Evolutionary conservation across 2,888 invertebrate genomes (phyloP), one percentile per base, ranked within the genome.

Genomic region (Agrotis clavis): DNA sequence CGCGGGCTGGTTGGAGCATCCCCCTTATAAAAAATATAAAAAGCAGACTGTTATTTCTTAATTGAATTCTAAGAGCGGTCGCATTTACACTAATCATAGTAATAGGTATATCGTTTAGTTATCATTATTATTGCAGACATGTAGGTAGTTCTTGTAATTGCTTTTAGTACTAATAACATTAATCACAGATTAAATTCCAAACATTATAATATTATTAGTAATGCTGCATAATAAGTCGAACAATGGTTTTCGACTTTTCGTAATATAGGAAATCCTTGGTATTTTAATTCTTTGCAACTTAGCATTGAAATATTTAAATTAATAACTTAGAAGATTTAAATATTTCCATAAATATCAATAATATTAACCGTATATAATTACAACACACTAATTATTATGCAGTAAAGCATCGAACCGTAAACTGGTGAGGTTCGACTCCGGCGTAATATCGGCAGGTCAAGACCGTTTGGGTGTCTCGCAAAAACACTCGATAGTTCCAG

Each of bases 401-500:
- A 82, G 73, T 74, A 41, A 45, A 62, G 18, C 56, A 57, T 60
- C 51, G 66, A 73, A 67, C 65, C 35, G 70, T 65, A 54, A 35
- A 47, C 50, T 30, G 45, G 59, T 35, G 69, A 77, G 67, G 69
- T 50, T 71, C 14, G 53, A 35, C 57, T 72, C 14, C 25, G 59
- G 16, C 62, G 59, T 74, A 67, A 45, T 71, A 73, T 66, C 65
- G 56, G 35, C 66, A 70, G 84, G 77, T 84, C 84, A 86, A 81
- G 81, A 75, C 47, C 69, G 56, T 67, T 74, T 68, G 62, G 60
- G 19, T 72, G 66, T 69, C 60, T 71, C 79, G 81, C 76, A 62
- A 74, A 81, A 79, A 75, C 62, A 16, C 9, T 76, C 51, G 51
- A 78, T 80, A 78, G 71, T 78, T 71, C 78, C 74, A 86, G 73